phyloP scores from a whole-genome alignment of 1,140 invertebrate species.

The Penaeus chinensis region DNA sequence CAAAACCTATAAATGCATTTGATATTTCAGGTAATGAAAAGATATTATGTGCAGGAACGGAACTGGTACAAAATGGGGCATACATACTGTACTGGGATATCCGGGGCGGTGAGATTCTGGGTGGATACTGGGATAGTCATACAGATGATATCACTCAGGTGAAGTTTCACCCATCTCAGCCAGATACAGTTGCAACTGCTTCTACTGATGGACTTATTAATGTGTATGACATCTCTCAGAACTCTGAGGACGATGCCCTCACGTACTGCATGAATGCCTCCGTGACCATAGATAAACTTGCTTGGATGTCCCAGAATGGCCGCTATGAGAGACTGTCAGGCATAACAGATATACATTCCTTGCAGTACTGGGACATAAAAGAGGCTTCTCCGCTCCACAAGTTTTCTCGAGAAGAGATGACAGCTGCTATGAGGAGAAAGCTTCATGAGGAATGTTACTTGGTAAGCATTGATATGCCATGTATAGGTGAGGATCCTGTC shows the following conservation, averaged over 20 bases:
- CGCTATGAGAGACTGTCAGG: conserved; percentile 32
- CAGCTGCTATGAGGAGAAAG: conserved; percentile 68
- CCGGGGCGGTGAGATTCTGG: conserved; percentile 76
- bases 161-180: conserved; percentile 80
- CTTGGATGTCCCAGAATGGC: conserved; percentile 44
- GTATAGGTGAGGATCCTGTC: conserved; percentile 15
- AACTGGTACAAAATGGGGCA: conserved; percentile 77
- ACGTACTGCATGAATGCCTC: conserved; percentile 84
- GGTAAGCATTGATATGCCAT: neutral
- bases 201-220: conserved; percentile 89
- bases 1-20: conserved; percentile 77
- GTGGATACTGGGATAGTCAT: conserved; percentile 88
- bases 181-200: conserved; percentile 78
- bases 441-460: conserved; percentile 47
- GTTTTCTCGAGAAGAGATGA: conserved; percentile 73
- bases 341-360: conserved; percentile 55
- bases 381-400: conserved; percentile 73
- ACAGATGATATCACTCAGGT: conserved; percentile 85
- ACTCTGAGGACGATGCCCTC: conserved; percentile 84
- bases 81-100: conserved; percentile 88
- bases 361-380: conserved; percentile 79
- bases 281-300: conserved; percentile 77
- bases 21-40: conserved; percentile 81
- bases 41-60: conserved; percentile 82
- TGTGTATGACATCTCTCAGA: conserved; percentile 82